Evolutionary conservation across 2,797 vertebrate genomes (phyloP).

Genomic region (Ptychadena robeensis): DNA sequence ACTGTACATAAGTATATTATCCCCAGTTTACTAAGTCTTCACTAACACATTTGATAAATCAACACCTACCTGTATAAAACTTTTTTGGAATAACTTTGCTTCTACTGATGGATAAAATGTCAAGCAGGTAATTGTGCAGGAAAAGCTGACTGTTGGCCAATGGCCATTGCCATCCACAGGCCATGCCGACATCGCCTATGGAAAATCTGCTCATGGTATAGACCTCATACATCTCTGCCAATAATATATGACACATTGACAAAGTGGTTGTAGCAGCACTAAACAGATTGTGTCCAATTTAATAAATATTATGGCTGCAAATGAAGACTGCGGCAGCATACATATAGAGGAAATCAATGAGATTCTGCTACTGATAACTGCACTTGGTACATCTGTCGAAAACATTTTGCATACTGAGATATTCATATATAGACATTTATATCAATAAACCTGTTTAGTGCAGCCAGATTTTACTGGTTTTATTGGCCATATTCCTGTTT

Average conservation of each 20-base stretch:
- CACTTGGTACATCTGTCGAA: background rate
- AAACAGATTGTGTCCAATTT: background rate
- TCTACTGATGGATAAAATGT: too few relatives aligned
- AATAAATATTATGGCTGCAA: background rate
- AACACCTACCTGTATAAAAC: too few relatives aligned
- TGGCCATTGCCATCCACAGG: too few relatives aligned
- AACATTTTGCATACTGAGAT: background rate
- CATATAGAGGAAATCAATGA: background rate
- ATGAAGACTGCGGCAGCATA: background rate
- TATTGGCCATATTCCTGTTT: background rate
- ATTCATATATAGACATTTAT: conserved; percentile 1
- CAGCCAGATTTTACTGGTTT: background rate
- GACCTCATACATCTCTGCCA: background rate
- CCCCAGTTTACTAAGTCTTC: too few relatives aligned
- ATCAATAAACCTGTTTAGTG: conserved; percentile 1
- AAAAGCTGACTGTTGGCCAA: too few relatives aligned
- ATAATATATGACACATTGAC: background rate
- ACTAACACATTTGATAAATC: too few relatives aligned
- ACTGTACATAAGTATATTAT: too few relatives aligned
- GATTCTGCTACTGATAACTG: background rate
- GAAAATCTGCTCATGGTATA: background rate
- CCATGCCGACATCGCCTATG: background rate
- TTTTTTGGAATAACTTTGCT: too few relatives aligned
- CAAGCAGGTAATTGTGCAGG: too few relatives aligned
- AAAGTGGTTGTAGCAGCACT: background rate